These are phyloP conservation scores for Macrobrachium nipponense DNA, from an alignment of 1,140 invertebrate genomes.

Conservation along the genomic window DNA sequence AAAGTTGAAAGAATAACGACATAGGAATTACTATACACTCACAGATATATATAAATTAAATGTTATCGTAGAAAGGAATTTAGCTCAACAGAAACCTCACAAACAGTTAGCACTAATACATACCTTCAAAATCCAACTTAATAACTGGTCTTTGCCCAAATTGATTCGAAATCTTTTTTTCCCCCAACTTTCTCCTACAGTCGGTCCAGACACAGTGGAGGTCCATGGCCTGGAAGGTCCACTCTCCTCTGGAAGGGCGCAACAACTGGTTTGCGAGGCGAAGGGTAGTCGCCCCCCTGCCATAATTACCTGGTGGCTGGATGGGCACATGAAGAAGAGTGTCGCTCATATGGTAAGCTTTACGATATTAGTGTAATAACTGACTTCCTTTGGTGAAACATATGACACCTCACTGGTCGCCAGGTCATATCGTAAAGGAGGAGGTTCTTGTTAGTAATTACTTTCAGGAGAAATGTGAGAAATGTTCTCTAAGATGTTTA, in stretches of 20 bases:
- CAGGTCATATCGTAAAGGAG: no score
- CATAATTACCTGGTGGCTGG: slow-evolving; percentile 83
- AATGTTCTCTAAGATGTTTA: no score
- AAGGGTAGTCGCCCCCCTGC: slow-evolving; percentile 83
- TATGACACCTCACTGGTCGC: no score
- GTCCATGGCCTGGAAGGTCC: slow-evolving; percentile 68
- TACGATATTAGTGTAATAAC: neutral
- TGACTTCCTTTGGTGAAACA: neutral
- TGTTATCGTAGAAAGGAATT: neutral
- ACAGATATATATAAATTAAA: neutral
- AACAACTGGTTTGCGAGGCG: slow-evolving; percentile 81
- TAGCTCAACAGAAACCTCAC: no score
- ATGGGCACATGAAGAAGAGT: slow-evolving; percentile 71
- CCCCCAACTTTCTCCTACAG: slow-evolving; percentile 12
- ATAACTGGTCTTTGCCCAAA: neutral
- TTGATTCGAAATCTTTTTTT: neutral
- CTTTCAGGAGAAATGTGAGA: neutral
- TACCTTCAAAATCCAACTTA: neutral
- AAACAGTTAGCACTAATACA: no score
- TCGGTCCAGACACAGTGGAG: slow-evolving; percentile 52
- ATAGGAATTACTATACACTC: no score
- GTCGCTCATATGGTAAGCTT: slow-evolving; percentile 50
- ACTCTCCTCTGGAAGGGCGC: slow-evolving; percentile 81
- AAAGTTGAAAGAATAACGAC: no score
- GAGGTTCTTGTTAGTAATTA: no score